phyloP scores from a whole-genome alignment of 2,888 invertebrate genomes.

The Digitonthophagus gazella region DNA sequence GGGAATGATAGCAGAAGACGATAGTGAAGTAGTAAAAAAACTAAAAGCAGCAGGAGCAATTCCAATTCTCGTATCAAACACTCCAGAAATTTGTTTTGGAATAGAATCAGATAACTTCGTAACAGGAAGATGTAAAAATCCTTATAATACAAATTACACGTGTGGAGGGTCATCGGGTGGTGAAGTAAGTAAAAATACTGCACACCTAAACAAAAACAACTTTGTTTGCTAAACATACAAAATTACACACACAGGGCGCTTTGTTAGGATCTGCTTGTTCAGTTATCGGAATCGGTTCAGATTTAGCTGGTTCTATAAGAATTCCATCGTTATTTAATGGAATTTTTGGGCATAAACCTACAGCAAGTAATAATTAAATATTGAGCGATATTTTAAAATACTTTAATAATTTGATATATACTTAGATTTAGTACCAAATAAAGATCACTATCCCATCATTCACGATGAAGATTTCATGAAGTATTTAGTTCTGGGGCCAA shows the following conservation, averaged over 20 bases:
- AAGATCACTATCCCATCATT: conserved; percentile 60
- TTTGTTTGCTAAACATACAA: not conserved
- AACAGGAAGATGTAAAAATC: conserved; percentile 78
- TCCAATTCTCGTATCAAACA: conserved; percentile 79
- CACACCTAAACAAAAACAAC: too few relatives aligned
- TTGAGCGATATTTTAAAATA: not conserved
- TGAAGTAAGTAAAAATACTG: conserved; percentile 63
- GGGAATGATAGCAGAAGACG: conserved; percentile 56
- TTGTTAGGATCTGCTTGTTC: conserved; percentile 77
- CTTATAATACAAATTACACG: conserved; percentile 71
- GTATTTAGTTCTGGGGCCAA: conserved; percentile 66
- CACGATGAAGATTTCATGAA: conserved; percentile 53
- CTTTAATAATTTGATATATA: not conserved
- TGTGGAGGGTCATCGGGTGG: conserved; percentile 89
- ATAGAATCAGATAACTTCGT: conserved; percentile 82
- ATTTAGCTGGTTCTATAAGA: conserved; percentile 85
- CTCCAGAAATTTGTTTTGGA: conserved; percentile 85
- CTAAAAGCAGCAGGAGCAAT: conserved; percentile 74
- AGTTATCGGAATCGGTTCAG: conserved; percentile 77
- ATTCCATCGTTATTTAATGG: conserved; percentile 83
- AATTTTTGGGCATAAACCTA: conserved; percentile 84
- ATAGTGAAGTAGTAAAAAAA: conserved; percentile 66
- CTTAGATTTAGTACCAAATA: conserved; percentile 56
- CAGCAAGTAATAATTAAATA: conserved; percentile 60
- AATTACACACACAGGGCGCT: conserved; percentile 57